Evolutionary conservation across 2,113 vertebrate species (phyloP).

Genomic region (Ceyx cyanopectus): DNA sequence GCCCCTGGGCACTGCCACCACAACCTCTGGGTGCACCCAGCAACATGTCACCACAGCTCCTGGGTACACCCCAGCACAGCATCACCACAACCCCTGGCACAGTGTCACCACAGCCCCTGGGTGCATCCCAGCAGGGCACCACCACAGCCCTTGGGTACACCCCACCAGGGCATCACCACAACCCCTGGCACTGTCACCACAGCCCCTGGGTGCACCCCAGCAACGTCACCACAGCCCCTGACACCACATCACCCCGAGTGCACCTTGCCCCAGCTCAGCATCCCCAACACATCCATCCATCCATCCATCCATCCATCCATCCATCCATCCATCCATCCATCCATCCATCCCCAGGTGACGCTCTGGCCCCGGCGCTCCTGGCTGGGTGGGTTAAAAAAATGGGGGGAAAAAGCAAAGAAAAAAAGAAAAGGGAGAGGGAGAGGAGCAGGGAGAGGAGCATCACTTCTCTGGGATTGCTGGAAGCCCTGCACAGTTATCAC

Average conservation of each 20-base stretch:
- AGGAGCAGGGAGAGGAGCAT: conserved; percentile 79
- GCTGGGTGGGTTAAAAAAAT: background rate
- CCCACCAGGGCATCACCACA: background rate
- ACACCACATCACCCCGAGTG: fast-evolving
- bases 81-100: background rate
- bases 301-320: background rate
- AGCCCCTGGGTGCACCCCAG: background rate
- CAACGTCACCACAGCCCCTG: too few relatives aligned
- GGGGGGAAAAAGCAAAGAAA: too few relatives aligned
- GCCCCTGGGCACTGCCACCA: background rate
- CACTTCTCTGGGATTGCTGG: conserved; percentile 88
- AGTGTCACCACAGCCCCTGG: background rate
- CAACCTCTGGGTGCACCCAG: background rate
- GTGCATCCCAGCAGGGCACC: background rate
- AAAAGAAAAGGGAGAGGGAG: background rate
- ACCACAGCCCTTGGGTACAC: background rate
- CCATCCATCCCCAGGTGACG: background rate
- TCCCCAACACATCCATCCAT: background rate
- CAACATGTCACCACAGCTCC: background rate
- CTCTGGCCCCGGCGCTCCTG: fast-evolving
- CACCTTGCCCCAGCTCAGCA: background rate
- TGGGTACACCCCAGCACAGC: background rate
- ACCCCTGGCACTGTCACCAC: background rate
- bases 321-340: fast-evolving
- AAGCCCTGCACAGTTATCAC: conserved; percentile 94